Percentiles rank a stretch among this genome's conserved stretches.
phyloP scores from a whole-genome alignment of 1,140 invertebrate genomes.

The Leptinotarsa texana region DNA sequence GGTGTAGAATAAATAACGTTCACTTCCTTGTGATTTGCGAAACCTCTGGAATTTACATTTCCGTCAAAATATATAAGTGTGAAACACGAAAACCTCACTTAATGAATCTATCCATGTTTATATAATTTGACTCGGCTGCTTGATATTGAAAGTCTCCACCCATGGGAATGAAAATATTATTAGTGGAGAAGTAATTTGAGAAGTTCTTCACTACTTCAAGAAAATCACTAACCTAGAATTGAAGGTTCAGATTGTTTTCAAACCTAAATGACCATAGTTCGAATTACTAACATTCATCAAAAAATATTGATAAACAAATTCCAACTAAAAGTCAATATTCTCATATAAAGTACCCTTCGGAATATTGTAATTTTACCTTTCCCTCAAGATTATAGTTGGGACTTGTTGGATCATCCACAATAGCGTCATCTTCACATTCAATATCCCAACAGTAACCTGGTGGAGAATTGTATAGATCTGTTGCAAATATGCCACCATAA shows the following conservation, averaged over 20 bases:
- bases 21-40: conserved; percentile 63
- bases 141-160: conserved; percentile 56
- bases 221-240: conserved; percentile 43
- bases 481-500: conserved; percentile 70
- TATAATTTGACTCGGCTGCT: conserved; percentile 66
- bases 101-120: conserved; percentile 75
- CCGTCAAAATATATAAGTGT: not conserved
- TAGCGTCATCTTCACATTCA: conserved; percentile 78
- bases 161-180: conserved; percentile 47
- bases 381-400: conserved; percentile 71
- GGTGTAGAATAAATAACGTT: conserved; percentile 79
- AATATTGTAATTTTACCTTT: conserved; percentile 58
- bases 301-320: too few relatives aligned
- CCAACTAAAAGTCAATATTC: too few relatives aligned
- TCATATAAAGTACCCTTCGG: not conserved
- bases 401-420: conserved; percentile 71
- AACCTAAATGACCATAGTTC: too few relatives aligned
- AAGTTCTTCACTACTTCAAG: conserved; percentile 30
- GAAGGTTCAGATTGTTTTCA: not conserved
- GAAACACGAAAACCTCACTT: conserved; percentile 62
- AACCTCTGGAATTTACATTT: conserved; percentile 56
- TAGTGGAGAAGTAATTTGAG: conserved; percentile 26
- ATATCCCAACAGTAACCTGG: conserved; percentile 88
- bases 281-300: too few relatives aligned
- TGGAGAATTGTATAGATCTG: conserved; percentile 74